Evolutionary conservation across 1,140 invertebrate genomes (phyloP), one percentile per base, ranked within the genome.

Genomic region (Aphelenchoides besseyi): DNA sequence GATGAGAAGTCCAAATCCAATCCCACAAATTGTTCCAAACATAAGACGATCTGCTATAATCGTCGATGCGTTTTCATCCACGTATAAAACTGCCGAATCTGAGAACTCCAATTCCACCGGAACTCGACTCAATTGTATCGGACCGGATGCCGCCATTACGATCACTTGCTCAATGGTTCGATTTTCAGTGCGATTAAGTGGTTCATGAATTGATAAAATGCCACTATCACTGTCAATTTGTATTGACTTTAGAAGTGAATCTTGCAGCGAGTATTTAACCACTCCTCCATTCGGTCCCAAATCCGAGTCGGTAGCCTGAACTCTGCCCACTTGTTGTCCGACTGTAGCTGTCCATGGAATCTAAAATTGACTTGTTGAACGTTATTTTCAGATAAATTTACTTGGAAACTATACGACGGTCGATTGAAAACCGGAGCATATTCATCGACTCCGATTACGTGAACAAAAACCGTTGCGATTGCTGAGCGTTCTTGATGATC

Each of bases 371-470:
- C 8, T 28, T 59, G 5, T 59, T 8, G 5, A 59, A 59, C 5
- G 5, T 28, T 59, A 23, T 28, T 33, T 28, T 8, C 5, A 59
- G 55, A 59, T 8, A 5, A 23, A 33, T 23, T 33, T 59, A 83
- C 79, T 64, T 85, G 70, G 41, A 83, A 82, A 18, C 74, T 77
- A 57, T 84, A 83, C 18, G 62, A 61, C 9, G 69, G 36, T 41
- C 74, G 72, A 0, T 75, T 70, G 66, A 83, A 83, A 28, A 78
- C 70, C n/a, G 81, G 81, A 16, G 80, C 72, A 54, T 73, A 84
- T 63, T 83, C 81, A 29, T 83, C 81, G 0, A 82, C 76, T 1
- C 81, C 79, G 8, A 74, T 35, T 3, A 83, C 76, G 5, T 28
- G 2, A 23, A 83, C 66, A 12, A 74, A 35, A 18, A 82, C 66